Conservation (phyloP, 2,797 vertebrate genomes). For the Rhyacichthys aspro region DNA sequence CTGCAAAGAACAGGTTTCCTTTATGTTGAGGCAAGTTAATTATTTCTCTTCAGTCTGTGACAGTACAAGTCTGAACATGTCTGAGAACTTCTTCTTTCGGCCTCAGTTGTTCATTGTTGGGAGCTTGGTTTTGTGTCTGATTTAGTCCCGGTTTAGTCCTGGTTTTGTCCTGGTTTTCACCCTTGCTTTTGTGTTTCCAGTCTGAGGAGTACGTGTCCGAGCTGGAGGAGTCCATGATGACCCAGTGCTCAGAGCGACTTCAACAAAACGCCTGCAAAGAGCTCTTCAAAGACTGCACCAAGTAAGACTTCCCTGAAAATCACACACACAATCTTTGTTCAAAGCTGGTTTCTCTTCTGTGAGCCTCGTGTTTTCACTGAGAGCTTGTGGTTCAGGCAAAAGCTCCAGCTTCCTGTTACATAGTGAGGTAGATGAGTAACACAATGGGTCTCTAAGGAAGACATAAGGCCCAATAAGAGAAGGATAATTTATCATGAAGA, state of each 20-base stretch:
- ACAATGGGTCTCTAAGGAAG: too few species aligned
- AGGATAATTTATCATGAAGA: too few species aligned
- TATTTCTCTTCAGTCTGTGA: background rate
- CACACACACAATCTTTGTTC: background rate
- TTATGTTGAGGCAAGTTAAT: background rate
- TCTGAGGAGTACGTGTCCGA: slow-evolving; percentile 89
- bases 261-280: slow-evolving; percentile 93
- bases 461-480: too few species aligned
- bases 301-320: slow-evolving; percentile 77
- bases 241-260: slow-evolving; percentile 84
- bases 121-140: background rate
- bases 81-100: background rate
- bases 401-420: too few species aligned
- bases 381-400: too few species aligned
- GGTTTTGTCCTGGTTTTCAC: background rate
- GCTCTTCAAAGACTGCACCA: slow-evolving; percentile 95
- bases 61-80: slow-evolving; percentile 30
- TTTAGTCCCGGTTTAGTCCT: background rate
- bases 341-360: background rate
- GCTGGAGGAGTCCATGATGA: slow-evolving; percentile 85
- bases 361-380: too few species aligned
- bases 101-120: background rate
- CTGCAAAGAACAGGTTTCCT: too few species aligned
- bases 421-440: too few species aligned
- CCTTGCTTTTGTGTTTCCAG: slow-evolving; percentile 70